These are phyloP conservation scores for Neopelma chrysocephalum DNA, from an alignment of 2,797 vertebrate species.

Conservation along the genomic window DNA sequence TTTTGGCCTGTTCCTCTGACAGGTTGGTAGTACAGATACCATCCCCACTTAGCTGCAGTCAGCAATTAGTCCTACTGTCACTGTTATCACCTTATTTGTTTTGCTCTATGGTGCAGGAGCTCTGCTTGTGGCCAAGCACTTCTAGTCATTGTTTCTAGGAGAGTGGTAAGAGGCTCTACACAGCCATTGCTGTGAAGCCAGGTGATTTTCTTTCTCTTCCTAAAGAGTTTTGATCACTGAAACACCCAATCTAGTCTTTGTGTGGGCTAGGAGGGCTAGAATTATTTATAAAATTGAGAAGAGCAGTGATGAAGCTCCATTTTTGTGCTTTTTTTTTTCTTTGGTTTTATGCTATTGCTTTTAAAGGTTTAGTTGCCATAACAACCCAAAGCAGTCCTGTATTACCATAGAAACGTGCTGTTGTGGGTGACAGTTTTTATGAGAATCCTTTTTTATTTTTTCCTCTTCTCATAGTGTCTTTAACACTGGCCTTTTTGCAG, in stretches of 20 bases:
- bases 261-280: not conserved
- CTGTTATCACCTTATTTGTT: not conserved
- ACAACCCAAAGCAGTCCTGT: slow-evolving; percentile 46
- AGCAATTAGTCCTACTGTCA: not conserved
- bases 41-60: not conserved
- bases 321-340: not conserved
- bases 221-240: not conserved
- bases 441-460: not conserved
- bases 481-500: slow-evolving; percentile 8
- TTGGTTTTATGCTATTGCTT: slow-evolving; percentile 54
- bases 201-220: not conserved
- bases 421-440: slow-evolving; percentile 43
- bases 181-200: not conserved
- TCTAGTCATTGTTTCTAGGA: not conserved
- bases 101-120: not conserved
- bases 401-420: slow-evolving; percentile 64
- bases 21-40: not conserved
- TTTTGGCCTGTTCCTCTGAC: not conserved
- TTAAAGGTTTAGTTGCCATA: slow-evolving; percentile 65
- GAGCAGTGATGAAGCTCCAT: not conserved
- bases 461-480: not conserved
- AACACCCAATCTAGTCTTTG: not conserved
- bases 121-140: not conserved
- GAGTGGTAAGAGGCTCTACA: not conserved
- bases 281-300: not conserved